phyloP scores from a whole-genome alignment of 2,113 vertebrate genomes.

The Corydoras sp. region DNA sequence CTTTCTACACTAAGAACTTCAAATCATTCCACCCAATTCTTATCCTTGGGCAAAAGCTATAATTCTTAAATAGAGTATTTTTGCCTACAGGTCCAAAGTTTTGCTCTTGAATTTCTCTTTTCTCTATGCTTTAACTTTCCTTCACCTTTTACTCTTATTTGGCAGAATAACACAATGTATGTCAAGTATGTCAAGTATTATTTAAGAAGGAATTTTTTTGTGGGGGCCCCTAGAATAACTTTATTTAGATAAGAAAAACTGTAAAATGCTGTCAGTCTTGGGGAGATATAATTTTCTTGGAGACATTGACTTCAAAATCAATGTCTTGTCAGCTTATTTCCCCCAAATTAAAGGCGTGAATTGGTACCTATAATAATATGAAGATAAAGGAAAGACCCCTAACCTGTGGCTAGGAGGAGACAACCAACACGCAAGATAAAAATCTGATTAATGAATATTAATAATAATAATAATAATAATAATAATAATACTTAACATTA shows the following conservation, averaged over 20 bases:
- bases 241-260: constrained; percentile 22
- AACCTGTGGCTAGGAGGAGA: too few relatives aligned
- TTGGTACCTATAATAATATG: background rate
- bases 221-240: constrained; percentile 13
- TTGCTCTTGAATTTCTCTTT: constrained; percentile 15
- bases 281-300: constrained; percentile 13
- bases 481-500: too few relatives aligned
- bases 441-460: too few relatives aligned
- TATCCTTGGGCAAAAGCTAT: constrained; percentile 19
- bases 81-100: constrained; percentile 3
- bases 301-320: constrained; percentile 6
- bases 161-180: constrained; percentile 21
- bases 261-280: constrained; percentile 31
- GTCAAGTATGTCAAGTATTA: constrained; percentile 30
- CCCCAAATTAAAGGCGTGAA: background rate
- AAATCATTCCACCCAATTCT: constrained; percentile 22
- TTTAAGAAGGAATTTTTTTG: background rate
- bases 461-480: too few relatives aligned
- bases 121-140: constrained; percentile 11
- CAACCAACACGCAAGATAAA: too few relatives aligned
- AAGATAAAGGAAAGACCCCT: too few relatives aligned
- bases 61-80: constrained; percentile 21
- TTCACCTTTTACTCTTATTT: constrained; percentile 28
- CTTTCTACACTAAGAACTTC: constrained; percentile 3
- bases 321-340: background rate